These are phyloP conservation scores for Dasyurus viverrinus DNA, from an alignment of 2,113 vertebrate genomes.

Conservation along the genomic window DNA sequence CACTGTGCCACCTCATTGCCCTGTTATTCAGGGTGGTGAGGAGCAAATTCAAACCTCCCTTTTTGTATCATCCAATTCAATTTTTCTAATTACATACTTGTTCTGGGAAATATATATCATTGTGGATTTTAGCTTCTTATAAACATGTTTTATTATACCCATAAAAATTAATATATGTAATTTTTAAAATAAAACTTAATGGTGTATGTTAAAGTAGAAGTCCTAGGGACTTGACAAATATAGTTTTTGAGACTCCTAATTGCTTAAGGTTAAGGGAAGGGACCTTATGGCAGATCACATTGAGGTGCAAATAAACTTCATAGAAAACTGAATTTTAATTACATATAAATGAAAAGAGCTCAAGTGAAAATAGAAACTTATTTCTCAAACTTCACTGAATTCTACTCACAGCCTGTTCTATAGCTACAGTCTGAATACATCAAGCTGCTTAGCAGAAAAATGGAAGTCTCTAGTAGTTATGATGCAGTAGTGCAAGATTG, in stretches of 20 bases:
- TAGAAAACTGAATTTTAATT: conserved; percentile 24
- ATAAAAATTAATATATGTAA: conserved; percentile 20
- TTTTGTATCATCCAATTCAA: not conserved
- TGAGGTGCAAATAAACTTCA: conserved; percentile 56
- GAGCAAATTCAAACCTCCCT: not conserved
- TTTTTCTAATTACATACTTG: not conserved
- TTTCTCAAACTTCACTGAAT: not conserved
- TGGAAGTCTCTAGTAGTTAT: conserved; percentile 38
- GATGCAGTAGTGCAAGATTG: not conserved
- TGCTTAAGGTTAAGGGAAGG: conserved; percentile 36
- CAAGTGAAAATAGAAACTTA: not conserved
- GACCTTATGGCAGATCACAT: conserved; percentile 49
- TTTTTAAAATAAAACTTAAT: conserved; percentile 32
- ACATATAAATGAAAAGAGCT: conserved; percentile 15
- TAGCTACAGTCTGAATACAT: not conserved
- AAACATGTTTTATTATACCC: not conserved
- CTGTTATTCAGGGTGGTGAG: not conserved
- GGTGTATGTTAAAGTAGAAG: conserved; percentile 53
- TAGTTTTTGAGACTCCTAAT: conserved; percentile 59
- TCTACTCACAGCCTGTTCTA: not conserved
- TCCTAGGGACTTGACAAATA: conserved; percentile 61
- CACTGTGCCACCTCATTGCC: too few relatives aligned
- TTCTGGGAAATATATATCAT: not conserved
- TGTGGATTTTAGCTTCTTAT: not conserved
- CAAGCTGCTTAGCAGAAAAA: conserved; percentile 37